Evolutionary conservation across 2,888 invertebrate species (phyloP).

Genomic region (Calliopum simillimum): DNA sequence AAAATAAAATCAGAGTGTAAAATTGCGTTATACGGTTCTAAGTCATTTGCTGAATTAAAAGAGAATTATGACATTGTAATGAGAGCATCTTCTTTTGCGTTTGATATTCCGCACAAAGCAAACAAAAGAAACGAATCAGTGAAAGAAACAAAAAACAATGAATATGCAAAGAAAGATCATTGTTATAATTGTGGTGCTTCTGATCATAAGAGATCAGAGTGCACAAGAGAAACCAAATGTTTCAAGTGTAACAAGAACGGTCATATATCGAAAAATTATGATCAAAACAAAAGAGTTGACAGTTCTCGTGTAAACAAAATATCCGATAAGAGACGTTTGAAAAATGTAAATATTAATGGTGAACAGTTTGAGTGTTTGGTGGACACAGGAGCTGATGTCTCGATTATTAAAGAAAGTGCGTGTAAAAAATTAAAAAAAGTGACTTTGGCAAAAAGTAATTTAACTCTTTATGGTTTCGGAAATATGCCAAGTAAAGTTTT

Average conservation of each 20-base stretch:
- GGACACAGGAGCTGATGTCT: slow-evolving; percentile 27
- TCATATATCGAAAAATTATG: too few species aligned
- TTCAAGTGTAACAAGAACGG: too few species aligned
- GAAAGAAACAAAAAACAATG: background rate
- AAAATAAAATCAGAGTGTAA: background rate
- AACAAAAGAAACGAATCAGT: background rate
- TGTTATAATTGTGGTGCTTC: too few species aligned
- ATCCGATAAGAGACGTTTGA: background rate
- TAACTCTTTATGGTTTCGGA: slow-evolving; percentile 30
- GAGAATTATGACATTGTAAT: slow-evolving; percentile 18
- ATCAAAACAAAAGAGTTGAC: too few species aligned
- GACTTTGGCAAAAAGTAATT: slow-evolving; percentile 3
- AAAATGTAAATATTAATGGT: slow-evolving; percentile 17
- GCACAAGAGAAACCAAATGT: background rate
- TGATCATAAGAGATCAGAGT: background rate
- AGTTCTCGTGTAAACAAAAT: too few species aligned
- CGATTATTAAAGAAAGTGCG: slow-evolving; percentile 28
- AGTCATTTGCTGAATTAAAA: background rate
- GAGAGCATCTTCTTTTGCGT: too few species aligned
- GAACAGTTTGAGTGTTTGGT: slow-evolving; percentile 29
- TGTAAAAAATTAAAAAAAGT: slow-evolving; percentile 30
- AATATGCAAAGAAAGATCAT: background rate
- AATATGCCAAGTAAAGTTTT: slow-evolving; percentile 19
- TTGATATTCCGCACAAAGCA: too few species aligned
- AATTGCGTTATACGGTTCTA: background rate